Evolutionary conservation across 2,797 vertebrate species (phyloP).

Genomic region (Onychomys torridus): DNA sequence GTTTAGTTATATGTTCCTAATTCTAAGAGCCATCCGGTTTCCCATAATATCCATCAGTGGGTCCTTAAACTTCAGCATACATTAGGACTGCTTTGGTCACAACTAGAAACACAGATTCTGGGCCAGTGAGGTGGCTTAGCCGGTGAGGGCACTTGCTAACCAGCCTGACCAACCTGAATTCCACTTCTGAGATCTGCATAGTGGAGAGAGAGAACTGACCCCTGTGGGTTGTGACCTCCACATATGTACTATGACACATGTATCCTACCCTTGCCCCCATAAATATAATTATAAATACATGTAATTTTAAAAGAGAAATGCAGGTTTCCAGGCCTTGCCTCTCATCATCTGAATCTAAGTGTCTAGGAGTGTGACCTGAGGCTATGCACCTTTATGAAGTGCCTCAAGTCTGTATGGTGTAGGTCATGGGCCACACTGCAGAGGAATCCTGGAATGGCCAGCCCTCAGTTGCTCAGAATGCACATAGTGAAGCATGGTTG

Average conservation of each 20-base stretch:
- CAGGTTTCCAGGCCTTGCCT: neutral
- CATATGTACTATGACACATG: neutral
- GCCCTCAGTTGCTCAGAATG: neutral
- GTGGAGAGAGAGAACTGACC: neutral
- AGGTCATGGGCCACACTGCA: neutral
- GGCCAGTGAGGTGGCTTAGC: neutral
- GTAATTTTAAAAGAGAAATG: neutral
- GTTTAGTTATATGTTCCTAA: neutral
- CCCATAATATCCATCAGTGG: neutral
- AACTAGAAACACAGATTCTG: neutral
- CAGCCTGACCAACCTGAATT: neutral
- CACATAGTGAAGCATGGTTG: neutral
- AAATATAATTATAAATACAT: neutral
- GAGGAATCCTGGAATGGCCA: neutral
- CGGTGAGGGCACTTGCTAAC: neutral
- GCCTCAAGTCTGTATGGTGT: neutral
- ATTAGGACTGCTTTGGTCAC: neutral
- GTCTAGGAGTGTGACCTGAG: neutral
- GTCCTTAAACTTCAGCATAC: neutral
- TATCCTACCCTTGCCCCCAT: neutral
- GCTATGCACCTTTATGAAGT: neutral
- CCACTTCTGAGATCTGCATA: neutral
- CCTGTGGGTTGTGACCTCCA: neutral
- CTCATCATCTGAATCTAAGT: neutral
- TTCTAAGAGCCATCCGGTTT: conserved; percentile 2